Base-by-base conservation (phyloP, 2,888 invertebrate genomes). In the Gymnoscelis rufifasciata region DNA sequence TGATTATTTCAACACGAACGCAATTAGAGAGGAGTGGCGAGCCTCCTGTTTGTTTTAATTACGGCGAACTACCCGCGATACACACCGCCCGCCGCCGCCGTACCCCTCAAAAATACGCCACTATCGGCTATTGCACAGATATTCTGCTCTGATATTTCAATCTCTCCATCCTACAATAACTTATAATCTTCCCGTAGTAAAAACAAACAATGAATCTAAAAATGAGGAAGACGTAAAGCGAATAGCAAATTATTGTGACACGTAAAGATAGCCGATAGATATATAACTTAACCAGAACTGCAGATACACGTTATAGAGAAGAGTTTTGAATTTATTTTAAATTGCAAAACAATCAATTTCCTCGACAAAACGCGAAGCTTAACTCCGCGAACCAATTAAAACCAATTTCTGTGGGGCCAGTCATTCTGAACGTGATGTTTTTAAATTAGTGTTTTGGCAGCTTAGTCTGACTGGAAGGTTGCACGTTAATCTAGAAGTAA, bases 1-100 rank as follows among this genome's bases (percentile, higher is more conserved):
- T 82, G 80, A 86, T 84, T 82, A 87, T 83, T 84, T 80, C 75
- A 81, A 82, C 80, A 74, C 74, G 76, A 78, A 80, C 77, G 80
- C 83, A 86, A 87, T 86, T 83, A 86, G 80, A 79, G 79, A 82
- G 80, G 80, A 83, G 82, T 83, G 79, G 76, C 71, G 71, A 71
- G 75, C 76, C 78, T 81, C 73, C 77, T 86, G 83, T 86, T 86
- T 86, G 86, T 84, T 86, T 87, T 87, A 86, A 87, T 87, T 87
- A 86, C 84, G 75, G 71, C 73, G 78, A 78, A 84, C 83, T 78
- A 82, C 72, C 76, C 66, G 69, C 68, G 68, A 38, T 49, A 40
- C 49, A 29, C n/a, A n/a, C n/a, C n/a, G 43, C 7, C 19, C 29
- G 39, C 48, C 45, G 43, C 51, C 3, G 19, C 28, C 47, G 47